Conservation (phyloP, 2,113 vertebrate genomes). For the Halcyon malimbica region DNA sequence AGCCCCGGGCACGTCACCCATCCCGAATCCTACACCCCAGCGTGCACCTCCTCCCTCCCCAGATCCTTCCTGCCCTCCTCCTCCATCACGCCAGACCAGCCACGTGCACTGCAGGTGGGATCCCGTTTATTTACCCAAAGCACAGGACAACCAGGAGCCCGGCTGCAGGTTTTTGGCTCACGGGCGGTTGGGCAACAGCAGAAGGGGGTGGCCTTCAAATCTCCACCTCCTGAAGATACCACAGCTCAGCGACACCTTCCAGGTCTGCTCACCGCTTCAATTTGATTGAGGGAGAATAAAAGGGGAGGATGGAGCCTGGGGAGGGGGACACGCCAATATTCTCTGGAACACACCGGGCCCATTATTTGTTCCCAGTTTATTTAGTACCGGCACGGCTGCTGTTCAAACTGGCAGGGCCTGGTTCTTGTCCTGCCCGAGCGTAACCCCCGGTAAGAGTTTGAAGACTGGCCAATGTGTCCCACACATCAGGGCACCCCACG, state of each 20-base stretch:
- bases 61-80: neutral
- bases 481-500: rapidly evolving
- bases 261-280: rapidly evolving
- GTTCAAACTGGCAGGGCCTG: neutral
- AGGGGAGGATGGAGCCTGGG: neutral
- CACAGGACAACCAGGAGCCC: neutral
- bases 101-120: rapidly evolving
- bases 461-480: neutral
- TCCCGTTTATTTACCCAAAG: neutral
- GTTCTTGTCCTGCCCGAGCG: neutral
- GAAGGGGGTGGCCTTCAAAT: neutral
- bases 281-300: neutral
- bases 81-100: neutral
- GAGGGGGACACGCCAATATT: neutral
- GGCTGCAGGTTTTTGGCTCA: rapidly evolving
- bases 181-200: rapidly evolving
- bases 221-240: neutral
- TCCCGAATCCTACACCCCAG: neutral
- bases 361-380: neutral
- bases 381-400: neutral
- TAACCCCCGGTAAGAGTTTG: neutral
- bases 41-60: rapidly evolving
- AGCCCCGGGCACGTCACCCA: neutral
- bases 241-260: rapidly evolving
- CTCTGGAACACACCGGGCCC: neutral